Base-by-base conservation (phyloP, 2,797 vertebrate species). In the Hyperoplus lanceolatus region DNA sequence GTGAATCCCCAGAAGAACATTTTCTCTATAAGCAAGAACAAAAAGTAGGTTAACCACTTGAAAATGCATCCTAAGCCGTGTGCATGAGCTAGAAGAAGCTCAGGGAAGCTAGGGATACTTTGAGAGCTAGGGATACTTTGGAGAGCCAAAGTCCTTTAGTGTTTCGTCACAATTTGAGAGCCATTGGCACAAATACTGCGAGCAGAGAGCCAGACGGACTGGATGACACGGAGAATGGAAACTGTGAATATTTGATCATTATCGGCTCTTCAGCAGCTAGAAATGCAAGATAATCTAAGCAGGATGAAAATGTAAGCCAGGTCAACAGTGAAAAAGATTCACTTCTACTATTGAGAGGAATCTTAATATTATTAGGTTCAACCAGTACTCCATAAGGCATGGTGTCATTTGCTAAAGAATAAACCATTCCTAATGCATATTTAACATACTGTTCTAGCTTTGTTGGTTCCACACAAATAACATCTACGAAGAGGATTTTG, bases 11-110 rank as follows among this genome's bases (percentile, higher is more conserved):
- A 84, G 73, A 84, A 78, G 82, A 83, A 56, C 11, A 60, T 80
- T 85, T 89, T 86, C 83, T 91, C 82, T 76, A 77, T 61, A 69
- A 74, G 58, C 70, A 81, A 73, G 62, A 81, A 81, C 70, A 77
- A 77, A 90, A 91, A 91, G 82, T 86, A 85, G 81, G 87, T 89
- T 90, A 90, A 87, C 75, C 56, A 49, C 83, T 88, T 79, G 81
- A 86, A 88, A 87, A 88, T 85, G 83, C 83, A 84, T 61, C 69
- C 81, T 76, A 83, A 89, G 80, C 86, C 84, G 83, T 73, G 78
- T 68, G 69, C 68, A 81, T 83, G 79, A 91, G 68, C 84, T 79
- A 79, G 72, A 73, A 56, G 77, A 29, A 84, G 87, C 67, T 90
- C 80, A 84, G 63, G n/a, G 83, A 87, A 76, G 57, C 70, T 67